A percentile compares a stretch with the other conserved stretches of the same genome.
These are phyloP conservation scores for Empidonax traillii DNA, from an alignment of 2,113 vertebrate genomes.

Conservation along the genomic window DNA sequence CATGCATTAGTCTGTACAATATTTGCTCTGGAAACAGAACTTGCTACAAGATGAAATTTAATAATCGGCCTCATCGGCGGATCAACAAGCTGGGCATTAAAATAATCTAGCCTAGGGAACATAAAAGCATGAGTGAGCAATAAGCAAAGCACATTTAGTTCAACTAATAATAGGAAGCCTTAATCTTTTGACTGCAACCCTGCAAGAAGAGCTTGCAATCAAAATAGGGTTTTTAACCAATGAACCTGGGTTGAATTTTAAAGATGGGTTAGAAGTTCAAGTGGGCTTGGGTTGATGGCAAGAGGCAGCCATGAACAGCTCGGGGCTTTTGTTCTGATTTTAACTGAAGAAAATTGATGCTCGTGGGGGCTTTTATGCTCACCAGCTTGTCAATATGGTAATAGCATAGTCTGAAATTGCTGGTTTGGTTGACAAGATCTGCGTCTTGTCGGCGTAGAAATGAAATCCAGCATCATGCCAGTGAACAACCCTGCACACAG, in stretches of 20 bases:
- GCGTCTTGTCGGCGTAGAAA: constrained; percentile 8
- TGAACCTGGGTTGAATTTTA: constrained; percentile 23
- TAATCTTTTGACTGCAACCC: constrained; percentile 38
- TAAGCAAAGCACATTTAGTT: constrained; percentile 32
- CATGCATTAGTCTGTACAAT: not conserved
- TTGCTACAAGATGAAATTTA: constrained; percentile 42
- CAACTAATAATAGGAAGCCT: constrained; percentile 23
- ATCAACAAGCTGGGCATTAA: not conserved
- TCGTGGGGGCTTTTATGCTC: constrained; percentile 3
- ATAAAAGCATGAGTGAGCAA: constrained; percentile 40
- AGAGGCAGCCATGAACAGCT: constrained; percentile 15
- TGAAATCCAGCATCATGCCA: constrained; percentile 42
- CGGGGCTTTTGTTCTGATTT: not conserved
- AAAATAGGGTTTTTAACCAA: constrained; percentile 6
- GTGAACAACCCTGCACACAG: not conserved
- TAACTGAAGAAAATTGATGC: constrained; percentile 14
- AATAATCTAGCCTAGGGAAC: constrained; percentile 17
- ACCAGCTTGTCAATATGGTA: constrained; percentile 33
- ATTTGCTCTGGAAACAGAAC: not conserved
- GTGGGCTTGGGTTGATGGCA: constrained; percentile 17
- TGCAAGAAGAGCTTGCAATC: constrained; percentile 27
- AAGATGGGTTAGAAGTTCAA: constrained; percentile 46
- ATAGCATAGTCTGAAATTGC: constrained; percentile 33
- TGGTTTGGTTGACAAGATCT: constrained; percentile 43
- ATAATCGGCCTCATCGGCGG: not conserved